Evolutionary conservation across 2,888 invertebrate genomes (phyloP).

Genomic region (Melikaiella ostensackeni): DNA sequence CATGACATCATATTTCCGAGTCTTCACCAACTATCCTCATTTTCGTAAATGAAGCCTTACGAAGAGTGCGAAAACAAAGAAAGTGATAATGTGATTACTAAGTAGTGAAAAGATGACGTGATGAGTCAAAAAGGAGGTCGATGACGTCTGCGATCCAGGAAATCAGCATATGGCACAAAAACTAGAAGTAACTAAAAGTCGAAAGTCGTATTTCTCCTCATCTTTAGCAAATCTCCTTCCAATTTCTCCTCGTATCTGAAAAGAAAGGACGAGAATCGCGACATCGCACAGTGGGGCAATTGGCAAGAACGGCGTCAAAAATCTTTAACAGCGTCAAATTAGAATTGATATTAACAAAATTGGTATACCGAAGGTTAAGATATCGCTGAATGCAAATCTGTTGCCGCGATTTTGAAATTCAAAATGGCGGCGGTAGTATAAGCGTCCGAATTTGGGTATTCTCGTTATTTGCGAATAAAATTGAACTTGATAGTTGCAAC

Average conservation of each 20-base stretch:
- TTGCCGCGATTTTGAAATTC: no score
- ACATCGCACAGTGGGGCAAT: no score
- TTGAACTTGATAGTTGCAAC: no score
- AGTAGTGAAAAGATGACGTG: slow-evolving; percentile 10
- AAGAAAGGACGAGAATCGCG: background rate
- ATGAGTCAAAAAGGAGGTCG: slow-evolving; percentile 26
- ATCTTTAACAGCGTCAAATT: no score
- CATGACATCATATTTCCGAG: background rate
- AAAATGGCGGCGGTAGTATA: no score
- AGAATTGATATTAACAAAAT: no score
- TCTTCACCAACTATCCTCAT: background rate
- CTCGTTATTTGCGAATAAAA: no score
- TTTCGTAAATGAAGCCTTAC: background rate
- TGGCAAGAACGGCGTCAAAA: no score
- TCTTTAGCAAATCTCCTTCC: slow-evolving; percentile 11
- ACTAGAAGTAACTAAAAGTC: slow-evolving; percentile 10
- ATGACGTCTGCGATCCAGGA: slow-evolving; percentile 24
- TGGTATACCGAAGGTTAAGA: no score
- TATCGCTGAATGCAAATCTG: no score
- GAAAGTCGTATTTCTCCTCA: slow-evolving; percentile 29
- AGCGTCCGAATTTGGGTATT: no score
- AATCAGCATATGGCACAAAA: slow-evolving; percentile 37
- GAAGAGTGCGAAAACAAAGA: slow-evolving; percentile 28
- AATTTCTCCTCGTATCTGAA: slow-evolving; percentile 10
- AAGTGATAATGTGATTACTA: slow-evolving; percentile 13